Conservation (phyloP, 2,797 vertebrate species). For the Lepus oiostolus region DNA sequence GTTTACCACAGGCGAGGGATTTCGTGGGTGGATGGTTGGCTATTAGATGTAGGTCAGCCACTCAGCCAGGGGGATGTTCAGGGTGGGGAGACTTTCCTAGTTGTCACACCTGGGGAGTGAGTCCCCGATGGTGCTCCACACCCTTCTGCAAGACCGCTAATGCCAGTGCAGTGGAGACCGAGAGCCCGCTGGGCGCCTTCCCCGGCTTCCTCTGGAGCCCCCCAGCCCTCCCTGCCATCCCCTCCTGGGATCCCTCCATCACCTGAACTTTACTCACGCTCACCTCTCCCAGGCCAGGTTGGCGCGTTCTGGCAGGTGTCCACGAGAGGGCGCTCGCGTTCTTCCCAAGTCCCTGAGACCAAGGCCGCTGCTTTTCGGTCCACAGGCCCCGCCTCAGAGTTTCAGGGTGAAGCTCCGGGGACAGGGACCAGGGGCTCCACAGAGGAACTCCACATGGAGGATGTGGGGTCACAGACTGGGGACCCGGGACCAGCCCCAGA, state of each 20-base stretch:
- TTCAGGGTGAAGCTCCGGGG: neutral
- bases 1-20: too few species aligned
- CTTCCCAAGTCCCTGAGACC: neutral
- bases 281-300: neutral
- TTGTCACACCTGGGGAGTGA: neutral
- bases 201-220: too few species aligned
- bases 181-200: neutral
- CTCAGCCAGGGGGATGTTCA: neutral
- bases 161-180: neutral
- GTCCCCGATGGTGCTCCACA: neutral
- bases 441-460: too few species aligned
- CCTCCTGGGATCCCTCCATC: neutral
- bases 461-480: too few species aligned
- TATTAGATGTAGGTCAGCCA: neutral
- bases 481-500: neutral
- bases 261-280: too few species aligned
- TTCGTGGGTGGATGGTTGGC: too few species aligned
- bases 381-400: neutral
- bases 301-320: fast-evolving
- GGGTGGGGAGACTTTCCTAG: neutral
- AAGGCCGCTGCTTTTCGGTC: neutral
- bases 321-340: neutral
- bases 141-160: too few species aligned
- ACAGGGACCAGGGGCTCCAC: neutral
- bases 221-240: neutral